Evolutionary conservation across 2,113 vertebrate genomes (phyloP), one percentile per base, ranked within the genome.

Genomic region (Cyanoramphus novaezelandiae): DNA sequence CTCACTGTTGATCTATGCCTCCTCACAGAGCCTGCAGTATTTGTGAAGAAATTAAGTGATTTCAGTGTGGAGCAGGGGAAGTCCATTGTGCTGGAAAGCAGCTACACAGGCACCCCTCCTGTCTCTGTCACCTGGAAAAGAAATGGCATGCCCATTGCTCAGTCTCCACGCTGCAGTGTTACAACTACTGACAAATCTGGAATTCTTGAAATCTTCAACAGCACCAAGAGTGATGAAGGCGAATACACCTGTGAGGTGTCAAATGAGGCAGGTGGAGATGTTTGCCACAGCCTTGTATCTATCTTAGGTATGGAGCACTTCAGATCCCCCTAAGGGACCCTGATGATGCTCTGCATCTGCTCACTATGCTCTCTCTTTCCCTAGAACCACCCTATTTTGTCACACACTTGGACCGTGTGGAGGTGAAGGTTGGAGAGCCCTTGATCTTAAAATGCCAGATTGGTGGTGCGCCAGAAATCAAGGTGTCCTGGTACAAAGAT

Each of bases 401-500:
- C 33, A 98, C 99, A 5, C 97, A 98, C 23, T 97, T 99, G 98
- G 99, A 99, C 88, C 98, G 98, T 28, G 97, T 99, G 97, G 99
- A 99, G 88, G 99, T 99, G 95, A 99, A 98, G 11, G 67, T 99
- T 35, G 99, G 99, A 28, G 98, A 99, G 59, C 98, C 98, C 21
- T 96, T 98, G 89, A 98, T 98, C 95, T 98, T 99, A 75, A 99
- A 98, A 97, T 99, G 99, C 91, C 98, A 99, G 96, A 98, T 99
- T 31, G 98, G 97, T 4, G 99, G 99, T 77, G 99, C 99, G 1
- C 99, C 99, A 87, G 99, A 99, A 97, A 99, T 99, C 89, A 99
- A 99, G 93, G 98, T 99, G 95, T 98, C 99, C 70, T 99, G 99
- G 99, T 99, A 99, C 95, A 99, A 99, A 97, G 99, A 98, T 5